Conservation (phyloP, 2,113 vertebrate species). For the Ictidomys tridecemlineatus region DNA sequence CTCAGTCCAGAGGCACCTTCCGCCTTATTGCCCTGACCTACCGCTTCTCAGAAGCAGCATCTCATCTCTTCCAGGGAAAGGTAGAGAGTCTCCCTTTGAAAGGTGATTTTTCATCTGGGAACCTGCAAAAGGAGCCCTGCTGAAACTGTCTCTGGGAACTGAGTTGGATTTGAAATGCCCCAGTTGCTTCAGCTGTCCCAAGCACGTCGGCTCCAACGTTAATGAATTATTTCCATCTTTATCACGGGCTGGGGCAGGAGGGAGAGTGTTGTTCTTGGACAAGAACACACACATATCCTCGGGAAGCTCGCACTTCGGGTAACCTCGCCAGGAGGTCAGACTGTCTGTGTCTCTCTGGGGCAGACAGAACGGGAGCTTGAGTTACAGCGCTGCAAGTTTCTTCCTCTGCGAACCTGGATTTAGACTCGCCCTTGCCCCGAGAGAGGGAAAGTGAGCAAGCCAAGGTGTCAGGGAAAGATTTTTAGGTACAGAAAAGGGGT, state of each 20-base stretch:
- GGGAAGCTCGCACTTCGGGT: conserved; percentile 63
- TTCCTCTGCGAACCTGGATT: background rate
- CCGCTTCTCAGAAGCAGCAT: background rate
- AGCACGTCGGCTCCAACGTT: background rate
- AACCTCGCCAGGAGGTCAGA: conserved; percentile 76
- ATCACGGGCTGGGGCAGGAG: conserved; percentile 60
- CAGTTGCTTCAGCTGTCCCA: background rate
- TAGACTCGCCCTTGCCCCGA: background rate
- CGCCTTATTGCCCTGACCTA: background rate
- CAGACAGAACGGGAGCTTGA: conserved; percentile 66
- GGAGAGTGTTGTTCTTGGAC: conserved; percentile 82
- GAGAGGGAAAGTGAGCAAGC: background rate
- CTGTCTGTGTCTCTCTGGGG: conserved; percentile 77
- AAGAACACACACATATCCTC: conserved; percentile 27
- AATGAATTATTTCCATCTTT: conserved; percentile 79
- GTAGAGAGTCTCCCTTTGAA: background rate
- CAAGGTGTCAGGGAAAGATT: conserved; percentile 68
- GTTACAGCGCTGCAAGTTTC: conserved; percentile 61
- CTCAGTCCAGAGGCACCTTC: rapidly evolving
- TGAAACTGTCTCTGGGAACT: conserved; percentile 2
- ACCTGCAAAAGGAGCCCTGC: background rate
- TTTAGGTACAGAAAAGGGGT: conserved; percentile 37
- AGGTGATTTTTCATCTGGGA: background rate
- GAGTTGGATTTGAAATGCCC: background rate
- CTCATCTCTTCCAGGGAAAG: background rate